Base-by-base conservation (phyloP, 2,113 vertebrate genomes). In the Eudyptes chrysolophus region DNA sequence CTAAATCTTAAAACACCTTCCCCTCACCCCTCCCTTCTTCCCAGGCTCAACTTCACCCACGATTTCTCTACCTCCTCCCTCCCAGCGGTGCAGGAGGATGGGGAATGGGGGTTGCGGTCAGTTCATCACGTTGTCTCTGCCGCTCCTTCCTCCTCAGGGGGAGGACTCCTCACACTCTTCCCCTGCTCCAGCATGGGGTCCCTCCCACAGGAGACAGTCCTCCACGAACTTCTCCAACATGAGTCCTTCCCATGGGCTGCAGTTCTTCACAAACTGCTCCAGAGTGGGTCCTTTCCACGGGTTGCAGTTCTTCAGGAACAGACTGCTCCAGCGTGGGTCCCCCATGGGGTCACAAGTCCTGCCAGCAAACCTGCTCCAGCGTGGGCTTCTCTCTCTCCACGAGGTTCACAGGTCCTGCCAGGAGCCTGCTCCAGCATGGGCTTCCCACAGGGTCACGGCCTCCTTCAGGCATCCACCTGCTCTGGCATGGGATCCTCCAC, bases 401-500 rank as follows among this genome's bases (percentile, higher is more conserved):
- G 0, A n/a, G 2, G 24, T 4, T 22, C 78, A 44, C 32, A 6
- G 30, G 27, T 51, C 36, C 52, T 74, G 20, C 36, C 60, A 51
- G 6, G 15, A 85, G 9, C 27, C 52, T 49, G 13, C 40, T 66
- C 36, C 52, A 55, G 16, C 0, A 0, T 1, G 9, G 22, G 13
- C 40, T 84, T 62, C 51, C 27, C 46, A 36, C 3, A 4, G 40
- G 12, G 14, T 15, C 46, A 38, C 38, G 44, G 38, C 21, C 26
- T 36, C 30, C 71, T 61, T 44, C 14, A 8, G 64, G n/a, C 60
- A 49, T 7, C 40, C 10, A 6, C 10, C 24, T n/a, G 18, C 38
- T 36, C 24, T 1, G 1, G 4, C 2, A 2, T 34, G 11, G 21
- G 52, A 13, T 19, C 36, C 21, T 69, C 42, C 49, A n/a, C 0